Base-by-base conservation (phyloP, 2,888 invertebrate species). In the Pegoplata infirma region DNA sequence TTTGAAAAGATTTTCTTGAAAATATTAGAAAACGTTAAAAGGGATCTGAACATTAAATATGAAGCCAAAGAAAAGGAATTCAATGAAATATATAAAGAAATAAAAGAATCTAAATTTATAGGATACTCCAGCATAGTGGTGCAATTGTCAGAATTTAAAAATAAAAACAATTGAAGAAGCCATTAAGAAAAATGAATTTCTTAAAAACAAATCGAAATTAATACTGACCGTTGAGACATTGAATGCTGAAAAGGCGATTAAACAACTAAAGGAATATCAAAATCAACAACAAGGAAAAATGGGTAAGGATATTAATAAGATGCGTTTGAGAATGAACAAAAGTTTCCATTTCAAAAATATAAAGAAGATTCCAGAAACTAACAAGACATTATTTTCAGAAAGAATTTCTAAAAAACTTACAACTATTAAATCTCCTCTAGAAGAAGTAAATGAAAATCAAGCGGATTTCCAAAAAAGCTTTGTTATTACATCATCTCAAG, bases 61-160 rank as follows among this genome's bases (percentile, higher is more conserved):
- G 32, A 32, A 12, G 32, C 12, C 32, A 10, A 7, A 3, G 32
- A 3, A 32, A 32, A 32, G 12, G 12, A 0, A 4, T 32, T 32
- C 32, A 32, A 32, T 10, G 32, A 32, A 32, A 32, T 32, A 10
- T 32, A 3, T 10, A 32, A 10, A 32, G 25, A 25, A 12, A 6
- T 53, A 10, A 7, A 5, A 14, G 6, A 28, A 21, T 53, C 53
- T 5, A 53, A 53, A 25, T 53, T 23, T 14, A 53, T 53, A 14
- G 53, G 53, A 23, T 53, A 53, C 8, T 23, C 53, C 23, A 23
- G 53, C 25, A 14, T 53, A 23, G n/a, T 53, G 28, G 14, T 53
- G n/a, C 28, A 14, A 5, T 14, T 53, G n/a, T 19, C 12, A 8
- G 25, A 16, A 1, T 3, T 12, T 10, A 32, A 32, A 10, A 32